A percentile compares a stretch with the other conserved stretches of the same genome.
These are phyloP conservation scores for Grammomys dolichurus DNA, from an alignment of 2,113 vertebrate species.

Conservation along the genomic window DNA sequence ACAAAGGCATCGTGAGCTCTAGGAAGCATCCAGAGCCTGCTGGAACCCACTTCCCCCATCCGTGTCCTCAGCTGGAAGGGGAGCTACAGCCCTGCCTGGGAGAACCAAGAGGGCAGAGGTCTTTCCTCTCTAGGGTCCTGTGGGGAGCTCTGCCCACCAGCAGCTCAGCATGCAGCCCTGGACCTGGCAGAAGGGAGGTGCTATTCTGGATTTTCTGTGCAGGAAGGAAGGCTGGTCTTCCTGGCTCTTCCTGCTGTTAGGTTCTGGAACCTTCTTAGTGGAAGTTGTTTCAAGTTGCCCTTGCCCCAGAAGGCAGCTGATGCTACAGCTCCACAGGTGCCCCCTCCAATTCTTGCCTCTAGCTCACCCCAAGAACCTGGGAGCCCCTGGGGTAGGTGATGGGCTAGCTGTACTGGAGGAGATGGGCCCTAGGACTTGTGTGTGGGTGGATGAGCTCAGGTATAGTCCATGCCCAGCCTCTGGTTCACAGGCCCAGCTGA, in stretches of 20 bases:
- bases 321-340: fast-evolving
- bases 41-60: not conserved
- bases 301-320: not conserved
- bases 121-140: not conserved
- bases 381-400: not conserved
- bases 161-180: not conserved
- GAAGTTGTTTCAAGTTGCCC: not conserved
- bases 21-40: not conserved
- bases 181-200: not conserved
- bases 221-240: not conserved
- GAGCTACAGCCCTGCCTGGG: not conserved
- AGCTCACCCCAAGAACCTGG: not conserved
- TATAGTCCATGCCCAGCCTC: not conserved
- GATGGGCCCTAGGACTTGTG: not conserved
- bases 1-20: not conserved
- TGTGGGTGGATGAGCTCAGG: not conserved
- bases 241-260: not conserved
- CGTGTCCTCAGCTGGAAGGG: not conserved
- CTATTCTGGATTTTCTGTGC: constrained; percentile 65
- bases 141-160: no score
- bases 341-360: not conserved
- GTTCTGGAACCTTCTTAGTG: not conserved
- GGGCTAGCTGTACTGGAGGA: not conserved
- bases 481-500: not conserved
- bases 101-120: not conserved